Conservation (phyloP, 2,888 invertebrate species). For the Galerucella nymphaeae region DNA sequence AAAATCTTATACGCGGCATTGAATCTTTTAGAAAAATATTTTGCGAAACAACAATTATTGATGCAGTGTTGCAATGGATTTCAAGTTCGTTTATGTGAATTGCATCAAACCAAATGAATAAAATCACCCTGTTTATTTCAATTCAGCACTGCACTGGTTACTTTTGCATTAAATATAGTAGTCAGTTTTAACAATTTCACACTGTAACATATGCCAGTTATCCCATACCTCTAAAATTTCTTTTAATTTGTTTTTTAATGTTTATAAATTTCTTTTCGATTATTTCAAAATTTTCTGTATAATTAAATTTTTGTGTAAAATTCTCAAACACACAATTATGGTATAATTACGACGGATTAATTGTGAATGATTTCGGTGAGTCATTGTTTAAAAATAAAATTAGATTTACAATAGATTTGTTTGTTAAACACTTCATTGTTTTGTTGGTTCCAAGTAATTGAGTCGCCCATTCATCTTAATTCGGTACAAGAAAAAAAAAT, state of each 20-base stretch:
- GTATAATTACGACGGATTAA: neutral
- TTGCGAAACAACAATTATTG: neutral
- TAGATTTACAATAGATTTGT: neutral
- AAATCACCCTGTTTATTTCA: too few species aligned
- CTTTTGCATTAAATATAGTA: too few species aligned
- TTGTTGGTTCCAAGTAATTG: neutral
- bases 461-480: neutral
- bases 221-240: too few species aligned
- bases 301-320: neutral
- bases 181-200: too few species aligned
- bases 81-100: neutral
- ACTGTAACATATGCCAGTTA: too few species aligned
- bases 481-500: neutral
- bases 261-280: too few species aligned
- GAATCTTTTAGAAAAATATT: neutral
- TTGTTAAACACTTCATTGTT: neutral
- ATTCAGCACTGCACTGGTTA: too few species aligned
- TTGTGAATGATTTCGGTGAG: neutral
- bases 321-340: neutral
- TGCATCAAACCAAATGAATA: too few species aligned
- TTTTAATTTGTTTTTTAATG: too few species aligned
- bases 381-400: neutral
- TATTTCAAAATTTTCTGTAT: neutral
- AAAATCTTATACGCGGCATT: slow-evolving; percentile 21
- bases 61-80: neutral